phyloP scores from a whole-genome alignment of 2,888 invertebrate species.

The Ophioninae sp. region DNA sequence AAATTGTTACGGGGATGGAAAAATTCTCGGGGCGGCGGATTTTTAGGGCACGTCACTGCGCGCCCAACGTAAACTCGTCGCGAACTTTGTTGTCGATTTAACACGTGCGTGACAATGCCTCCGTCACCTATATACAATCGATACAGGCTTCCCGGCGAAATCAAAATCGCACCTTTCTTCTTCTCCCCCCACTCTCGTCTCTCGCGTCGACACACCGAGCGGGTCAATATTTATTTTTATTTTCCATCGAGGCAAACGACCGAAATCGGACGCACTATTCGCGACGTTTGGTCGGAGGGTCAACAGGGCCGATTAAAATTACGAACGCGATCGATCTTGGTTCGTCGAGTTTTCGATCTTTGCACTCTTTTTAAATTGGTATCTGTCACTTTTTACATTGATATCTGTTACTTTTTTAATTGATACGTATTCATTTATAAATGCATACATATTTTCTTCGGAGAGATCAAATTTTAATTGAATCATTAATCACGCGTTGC shows the following conservation, averaged over 20 bases:
- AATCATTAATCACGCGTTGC: too few relatives aligned
- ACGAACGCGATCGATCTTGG: too few relatives aligned
- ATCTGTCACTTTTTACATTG: too few relatives aligned
- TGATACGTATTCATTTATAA: too few relatives aligned
- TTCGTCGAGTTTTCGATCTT: too few relatives aligned
- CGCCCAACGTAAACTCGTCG: slow-evolving; percentile 72
- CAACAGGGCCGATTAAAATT: background rate
- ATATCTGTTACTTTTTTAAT: too few relatives aligned
- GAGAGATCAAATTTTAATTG: too few relatives aligned
- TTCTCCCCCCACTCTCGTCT: background rate
- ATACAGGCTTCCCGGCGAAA: background rate
- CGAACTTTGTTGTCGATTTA: slow-evolving; percentile 77
- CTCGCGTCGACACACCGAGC: background rate
- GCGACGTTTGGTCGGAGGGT: background rate
- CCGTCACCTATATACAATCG: slow-evolving; percentile 8
- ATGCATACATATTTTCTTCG: too few relatives aligned
- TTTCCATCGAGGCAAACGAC: slow-evolving; percentile 14
- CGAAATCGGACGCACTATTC: background rate
- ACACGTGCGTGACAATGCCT: slow-evolving; percentile 69
- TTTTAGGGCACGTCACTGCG: slow-evolving; percentile 71
- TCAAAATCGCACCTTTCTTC: slow-evolving; percentile 6
- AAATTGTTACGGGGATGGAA: slow-evolving; percentile 18
- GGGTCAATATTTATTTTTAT: slow-evolving; percentile 12
- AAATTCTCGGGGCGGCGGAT: slow-evolving; percentile 56
- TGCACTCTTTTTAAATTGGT: background rate